A percentile compares a stretch with the other conserved stretches of the same genome.
phyloP scores from a whole-genome alignment of 2,797 vertebrate genomes.

The Coilia nasus region DNA sequence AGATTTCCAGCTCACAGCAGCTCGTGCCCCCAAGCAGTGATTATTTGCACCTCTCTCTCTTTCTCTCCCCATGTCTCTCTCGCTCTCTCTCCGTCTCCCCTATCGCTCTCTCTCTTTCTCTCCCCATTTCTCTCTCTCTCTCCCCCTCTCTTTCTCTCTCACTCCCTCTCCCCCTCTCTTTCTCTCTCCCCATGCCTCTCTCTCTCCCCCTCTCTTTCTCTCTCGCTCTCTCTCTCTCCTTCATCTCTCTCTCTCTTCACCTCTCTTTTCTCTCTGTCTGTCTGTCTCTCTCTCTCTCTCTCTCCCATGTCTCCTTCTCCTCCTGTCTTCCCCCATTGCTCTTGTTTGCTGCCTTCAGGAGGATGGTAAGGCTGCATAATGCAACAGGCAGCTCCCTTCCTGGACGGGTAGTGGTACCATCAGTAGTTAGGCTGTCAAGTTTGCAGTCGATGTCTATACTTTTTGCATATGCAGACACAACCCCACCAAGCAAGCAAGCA shows the following conservation, averaged over 20 bases:
- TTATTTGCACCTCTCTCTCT: background rate
- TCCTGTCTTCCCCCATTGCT: background rate
- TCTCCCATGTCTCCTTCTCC: background rate
- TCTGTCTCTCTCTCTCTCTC: background rate
- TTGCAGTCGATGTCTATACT: background rate
- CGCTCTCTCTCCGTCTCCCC: too few relatives aligned
- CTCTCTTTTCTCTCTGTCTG: background rate
- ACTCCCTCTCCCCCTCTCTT: too few relatives aligned
- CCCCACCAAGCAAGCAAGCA: too few relatives aligned
- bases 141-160: too few relatives aligned
- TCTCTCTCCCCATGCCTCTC: too few relatives aligned
- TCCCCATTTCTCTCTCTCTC: too few relatives aligned
- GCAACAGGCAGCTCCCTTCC: background rate
- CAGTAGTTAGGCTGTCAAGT: background rate
- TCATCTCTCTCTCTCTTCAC: too few relatives aligned
- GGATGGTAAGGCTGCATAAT: background rate
- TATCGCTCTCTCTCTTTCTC: too few relatives aligned
- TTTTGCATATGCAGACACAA: constrained; percentile 9
- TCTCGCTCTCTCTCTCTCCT: background rate
- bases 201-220: too few relatives aligned
- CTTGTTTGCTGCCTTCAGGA: background rate
- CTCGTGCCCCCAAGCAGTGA: background rate
- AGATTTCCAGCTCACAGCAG: constrained; percentile 5
- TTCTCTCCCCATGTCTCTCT: background rate
- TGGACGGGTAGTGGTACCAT: background rate